Conservation (phyloP, 1,140 invertebrate species). For the Palaemon carinicauda region DNA sequence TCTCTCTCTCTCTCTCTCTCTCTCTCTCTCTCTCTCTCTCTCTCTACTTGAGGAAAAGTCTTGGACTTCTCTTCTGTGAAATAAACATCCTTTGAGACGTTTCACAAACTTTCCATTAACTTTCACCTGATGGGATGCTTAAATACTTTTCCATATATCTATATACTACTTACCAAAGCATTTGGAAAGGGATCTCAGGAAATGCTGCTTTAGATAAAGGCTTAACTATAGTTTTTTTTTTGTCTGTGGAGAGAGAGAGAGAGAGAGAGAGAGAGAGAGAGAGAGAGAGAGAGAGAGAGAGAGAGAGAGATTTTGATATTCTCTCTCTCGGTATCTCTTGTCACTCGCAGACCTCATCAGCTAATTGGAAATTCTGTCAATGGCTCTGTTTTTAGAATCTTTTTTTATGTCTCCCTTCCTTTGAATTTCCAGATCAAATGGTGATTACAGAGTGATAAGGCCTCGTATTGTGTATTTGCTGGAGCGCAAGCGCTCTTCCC, state of each 20-base stretch:
- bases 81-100: too few relatives aligned
- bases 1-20: background rate
- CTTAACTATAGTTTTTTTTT: too few relatives aligned
- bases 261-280: background rate
- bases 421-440: constrained; percentile 14
- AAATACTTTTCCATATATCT: too few relatives aligned
- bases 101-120: too few relatives aligned
- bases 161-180: too few relatives aligned
- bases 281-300: background rate
- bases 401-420: background rate
- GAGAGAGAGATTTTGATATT: background rate
- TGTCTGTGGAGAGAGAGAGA: background rate
- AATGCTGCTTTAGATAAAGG: too few relatives aligned
- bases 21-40: background rate
- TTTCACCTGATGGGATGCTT: too few relatives aligned
- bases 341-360: constrained; percentile 31
- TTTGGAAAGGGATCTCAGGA: too few relatives aligned
- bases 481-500: constrained; percentile 12
- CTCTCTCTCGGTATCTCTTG: background rate
- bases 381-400: constrained; percentile 18
- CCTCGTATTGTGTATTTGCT: background rate
- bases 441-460: constrained; percentile 15
- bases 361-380: constrained; percentile 49
- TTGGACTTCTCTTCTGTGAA: too few relatives aligned
- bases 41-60: background rate